Conservation (phyloP, 2,113 vertebrate species). For the Macheiramphus alcinus region DNA sequence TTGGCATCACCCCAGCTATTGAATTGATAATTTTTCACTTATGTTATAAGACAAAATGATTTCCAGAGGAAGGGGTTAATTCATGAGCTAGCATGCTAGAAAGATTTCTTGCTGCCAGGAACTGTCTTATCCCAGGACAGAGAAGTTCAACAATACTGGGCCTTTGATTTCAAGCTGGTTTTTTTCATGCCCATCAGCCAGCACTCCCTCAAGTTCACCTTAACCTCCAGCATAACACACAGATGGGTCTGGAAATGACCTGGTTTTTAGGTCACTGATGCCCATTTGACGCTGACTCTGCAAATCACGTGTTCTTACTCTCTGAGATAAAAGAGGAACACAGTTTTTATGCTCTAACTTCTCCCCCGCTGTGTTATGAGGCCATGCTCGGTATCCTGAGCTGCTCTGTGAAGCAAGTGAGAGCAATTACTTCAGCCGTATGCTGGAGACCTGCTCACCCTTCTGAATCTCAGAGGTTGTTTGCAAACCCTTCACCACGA, state of each 20-base stretch:
- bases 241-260: neutral
- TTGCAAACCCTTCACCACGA: neutral
- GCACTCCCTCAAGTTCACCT: neutral
- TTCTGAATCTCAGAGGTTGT: neutral
- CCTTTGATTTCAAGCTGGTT: neutral
- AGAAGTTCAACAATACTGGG: neutral
- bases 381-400: neutral
- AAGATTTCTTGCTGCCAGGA: neutral
- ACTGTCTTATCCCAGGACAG: neutral
- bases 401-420: neutral
- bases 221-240: neutral
- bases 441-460: neutral
- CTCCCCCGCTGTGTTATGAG: neutral
- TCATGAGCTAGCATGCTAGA: fast-evolving
- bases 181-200: neutral
- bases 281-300: neutral
- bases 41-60: neutral
- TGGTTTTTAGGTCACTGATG: neutral
- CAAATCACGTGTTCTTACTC: neutral
- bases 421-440: neutral
- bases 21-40: neutral
- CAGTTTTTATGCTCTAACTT: neutral
- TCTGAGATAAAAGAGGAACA: neutral
- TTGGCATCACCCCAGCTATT: neutral
- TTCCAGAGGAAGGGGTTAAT: neutral